Conservation (phyloP, 2,888 invertebrate genomes). For the Drosophila ochracea region DNA sequence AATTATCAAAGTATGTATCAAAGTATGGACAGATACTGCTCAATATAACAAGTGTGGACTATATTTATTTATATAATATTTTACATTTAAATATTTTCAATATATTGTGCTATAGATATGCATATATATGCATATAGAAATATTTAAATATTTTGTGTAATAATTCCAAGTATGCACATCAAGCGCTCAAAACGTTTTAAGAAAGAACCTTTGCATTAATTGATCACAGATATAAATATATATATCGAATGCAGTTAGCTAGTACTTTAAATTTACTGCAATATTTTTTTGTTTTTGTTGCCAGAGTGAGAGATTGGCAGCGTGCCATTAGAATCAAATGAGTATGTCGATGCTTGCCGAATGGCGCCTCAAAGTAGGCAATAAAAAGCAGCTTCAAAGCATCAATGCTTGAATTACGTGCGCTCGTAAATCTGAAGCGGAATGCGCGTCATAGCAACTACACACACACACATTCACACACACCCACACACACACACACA, state of each 20-base stretch:
- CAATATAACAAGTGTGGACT: not conserved
- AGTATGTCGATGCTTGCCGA: constrained; percentile 11
- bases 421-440: constrained; percentile 53
- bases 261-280: constrained; percentile 2
- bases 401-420: constrained; percentile 42
- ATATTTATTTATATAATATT: not conserved
- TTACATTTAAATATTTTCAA: not conserved
- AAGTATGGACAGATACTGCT: not conserved
- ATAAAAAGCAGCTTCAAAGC: constrained; percentile 49
- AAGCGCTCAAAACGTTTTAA: not conserved
- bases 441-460: constrained; percentile 47
- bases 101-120: not conserved
- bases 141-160: not conserved
- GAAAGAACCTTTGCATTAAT: not conserved
- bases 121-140: not conserved
- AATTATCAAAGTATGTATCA: not conserved
- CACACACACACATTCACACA: not conserved
- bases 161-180: not conserved
- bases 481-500: not conserved
- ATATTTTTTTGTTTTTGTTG: not conserved
- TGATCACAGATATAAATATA: not conserved
- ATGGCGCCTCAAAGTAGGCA: constrained; percentile 68
- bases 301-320: not conserved
- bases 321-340: constrained; percentile 28
- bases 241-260: not conserved